These are phyloP conservation scores for Popillia japonica DNA, from an alignment of 1,140 invertebrate genomes.

Conservation along the genomic window DNA sequence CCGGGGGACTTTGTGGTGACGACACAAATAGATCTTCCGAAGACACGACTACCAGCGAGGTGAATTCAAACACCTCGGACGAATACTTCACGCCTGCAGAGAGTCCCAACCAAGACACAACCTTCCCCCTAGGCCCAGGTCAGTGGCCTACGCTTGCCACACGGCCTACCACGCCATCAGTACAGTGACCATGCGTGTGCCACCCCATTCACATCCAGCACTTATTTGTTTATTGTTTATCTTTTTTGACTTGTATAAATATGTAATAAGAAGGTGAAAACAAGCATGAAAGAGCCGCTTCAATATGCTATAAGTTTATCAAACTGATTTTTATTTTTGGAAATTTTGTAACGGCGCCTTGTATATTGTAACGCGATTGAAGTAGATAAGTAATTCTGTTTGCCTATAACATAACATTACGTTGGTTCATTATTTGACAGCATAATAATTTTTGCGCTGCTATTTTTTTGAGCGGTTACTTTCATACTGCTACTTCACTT, in stretches of 20 bases:
- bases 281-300: background rate
- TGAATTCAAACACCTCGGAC: conserved; percentile 13
- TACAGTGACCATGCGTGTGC: conserved; percentile 27
- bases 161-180: conserved; percentile 33
- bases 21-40: background rate
- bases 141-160: conserved; percentile 42
- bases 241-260: background rate
- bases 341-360: no score
- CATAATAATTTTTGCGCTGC: background rate
- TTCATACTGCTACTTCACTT: conserved; percentile 20
- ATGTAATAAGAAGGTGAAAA: background rate
- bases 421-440: no score
- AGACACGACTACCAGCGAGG: background rate
- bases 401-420: no score
- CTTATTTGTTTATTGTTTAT: conserved; percentile 16
- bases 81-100: conserved; percentile 28
- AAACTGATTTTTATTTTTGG: no score
- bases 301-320: background rate
- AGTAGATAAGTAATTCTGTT: no score
- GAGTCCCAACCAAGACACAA: conserved; percentile 29
- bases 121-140: conserved; percentile 41
- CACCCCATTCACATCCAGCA: conserved; percentile 34
- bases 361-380: no score
- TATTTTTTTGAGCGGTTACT: background rate
- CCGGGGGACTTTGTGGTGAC: background rate